Evolutionary conservation across 2,113 vertebrate species (phyloP).

Genomic region (Microcebus lehilahytsara): DNA sequence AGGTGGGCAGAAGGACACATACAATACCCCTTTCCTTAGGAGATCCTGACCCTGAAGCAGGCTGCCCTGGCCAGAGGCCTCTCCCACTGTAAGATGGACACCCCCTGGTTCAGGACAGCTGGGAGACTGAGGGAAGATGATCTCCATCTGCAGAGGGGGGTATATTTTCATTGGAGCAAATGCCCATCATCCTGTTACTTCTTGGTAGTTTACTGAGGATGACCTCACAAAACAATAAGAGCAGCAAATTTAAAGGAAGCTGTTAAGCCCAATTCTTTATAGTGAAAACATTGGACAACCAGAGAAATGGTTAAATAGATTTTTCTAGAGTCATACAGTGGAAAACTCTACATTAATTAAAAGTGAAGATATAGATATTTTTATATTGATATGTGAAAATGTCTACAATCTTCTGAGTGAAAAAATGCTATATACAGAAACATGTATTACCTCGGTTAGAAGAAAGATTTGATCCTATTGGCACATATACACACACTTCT

Average conservation of each 20-base stretch:
- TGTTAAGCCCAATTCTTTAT: background rate
- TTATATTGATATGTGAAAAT: background rate
- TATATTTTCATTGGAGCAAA: background rate
- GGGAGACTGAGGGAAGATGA: background rate
- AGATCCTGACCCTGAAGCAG: background rate
- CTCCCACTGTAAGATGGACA: background rate
- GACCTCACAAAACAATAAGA: background rate
- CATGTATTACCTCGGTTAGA: background rate
- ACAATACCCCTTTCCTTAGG: background rate
- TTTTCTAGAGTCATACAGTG: background rate
- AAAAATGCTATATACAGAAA: background rate
- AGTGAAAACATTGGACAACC: background rate
- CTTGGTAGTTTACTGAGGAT: background rate
- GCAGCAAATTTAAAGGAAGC: background rate
- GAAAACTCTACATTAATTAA: background rate
- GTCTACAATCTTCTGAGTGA: background rate
- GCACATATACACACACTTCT: background rate
- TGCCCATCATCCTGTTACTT: background rate
- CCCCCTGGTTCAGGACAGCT: background rate
- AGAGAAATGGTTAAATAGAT: background rate
- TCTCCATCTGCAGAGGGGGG: background rate
- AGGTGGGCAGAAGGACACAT: background rate
- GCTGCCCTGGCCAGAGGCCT: background rate
- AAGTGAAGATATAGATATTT: background rate
- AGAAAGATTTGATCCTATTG: background rate